phyloP scores from a whole-genome alignment of 2,797 vertebrate species.

The Nannoperca australis region DNA sequence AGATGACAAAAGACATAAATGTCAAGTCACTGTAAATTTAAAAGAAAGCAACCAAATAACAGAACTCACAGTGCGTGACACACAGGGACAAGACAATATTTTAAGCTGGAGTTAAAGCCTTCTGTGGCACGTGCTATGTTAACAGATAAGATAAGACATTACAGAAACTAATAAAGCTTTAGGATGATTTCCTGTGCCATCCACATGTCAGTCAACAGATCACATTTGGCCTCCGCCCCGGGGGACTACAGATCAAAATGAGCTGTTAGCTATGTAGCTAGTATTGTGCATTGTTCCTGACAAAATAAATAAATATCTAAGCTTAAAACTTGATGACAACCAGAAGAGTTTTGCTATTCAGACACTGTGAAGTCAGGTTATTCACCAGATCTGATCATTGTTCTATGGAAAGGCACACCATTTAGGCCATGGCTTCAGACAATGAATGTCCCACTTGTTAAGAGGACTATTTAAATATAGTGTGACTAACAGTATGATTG shows the following conservation, averaged over 20 bases:
- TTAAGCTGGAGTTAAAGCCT: background rate
- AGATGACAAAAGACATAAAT: background rate
- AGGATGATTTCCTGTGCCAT: background rate
- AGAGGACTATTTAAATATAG: slow-evolving; percentile 12
- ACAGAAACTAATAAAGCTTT: background rate
- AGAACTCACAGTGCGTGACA: background rate
- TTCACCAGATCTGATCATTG: slow-evolving; percentile 7
- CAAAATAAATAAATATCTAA: background rate
- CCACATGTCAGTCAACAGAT: background rate
- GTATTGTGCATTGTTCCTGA: too few species aligned
- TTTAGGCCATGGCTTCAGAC: background rate
- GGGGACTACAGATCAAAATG: too few species aligned
- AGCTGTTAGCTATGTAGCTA: too few species aligned
- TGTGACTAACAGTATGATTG: background rate
- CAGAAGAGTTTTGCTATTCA: background rate
- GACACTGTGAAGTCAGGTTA: background rate
- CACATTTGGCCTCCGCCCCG: background rate
- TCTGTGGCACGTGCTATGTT: background rate
- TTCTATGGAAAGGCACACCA: slow-evolving; percentile 26
- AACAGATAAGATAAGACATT: background rate
- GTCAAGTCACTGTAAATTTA: background rate
- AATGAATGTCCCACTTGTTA: slow-evolving; percentile 33
- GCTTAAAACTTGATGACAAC: background rate
- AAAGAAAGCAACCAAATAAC: background rate
- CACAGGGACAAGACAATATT: background rate